Percentiles rank a stretch among this genome's conserved stretches.
These are phyloP conservation scores for Polypedilum pembai DNA, from an alignment of 1,140 invertebrate species.

Conservation along the genomic window DNA sequence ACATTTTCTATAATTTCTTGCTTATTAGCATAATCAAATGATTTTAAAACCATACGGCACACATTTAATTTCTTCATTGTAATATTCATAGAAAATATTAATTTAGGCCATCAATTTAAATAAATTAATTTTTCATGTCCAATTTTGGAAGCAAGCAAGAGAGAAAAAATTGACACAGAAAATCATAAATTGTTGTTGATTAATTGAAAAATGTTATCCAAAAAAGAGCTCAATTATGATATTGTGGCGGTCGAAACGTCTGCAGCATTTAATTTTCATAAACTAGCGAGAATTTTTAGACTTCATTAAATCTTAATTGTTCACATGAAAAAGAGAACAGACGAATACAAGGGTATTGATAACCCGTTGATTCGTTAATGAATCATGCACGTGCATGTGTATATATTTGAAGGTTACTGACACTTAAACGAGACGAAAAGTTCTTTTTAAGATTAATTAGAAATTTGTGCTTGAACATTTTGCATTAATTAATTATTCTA, in stretches of 20 bases:
- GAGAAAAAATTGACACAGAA: neutral
- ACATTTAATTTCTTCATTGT: neutral
- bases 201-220: neutral
- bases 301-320: conserved; percentile 10
- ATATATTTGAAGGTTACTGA: neutral
- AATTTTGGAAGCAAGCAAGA: neutral
- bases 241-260: neutral
- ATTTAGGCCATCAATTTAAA: conserved; percentile 6
- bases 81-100: neutral
- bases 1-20: too few species aligned
- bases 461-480: neutral
- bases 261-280: neutral
- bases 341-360: neutral
- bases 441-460: conserved; percentile 1
- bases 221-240: neutral
- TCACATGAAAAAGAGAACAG: neutral
- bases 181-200: conserved; percentile 3
- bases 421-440: neutral
- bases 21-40: neutral
- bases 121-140: conserved; percentile 19
- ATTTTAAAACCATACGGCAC: conserved; percentile 6
- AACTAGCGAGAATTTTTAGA: neutral
- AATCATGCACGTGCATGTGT: neutral
- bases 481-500: neutral
- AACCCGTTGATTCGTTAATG: conserved; percentile 12